Evolutionary conservation across 2,888 invertebrate species (phyloP).

Genomic region (Listrodromus nycthemerus): DNA sequence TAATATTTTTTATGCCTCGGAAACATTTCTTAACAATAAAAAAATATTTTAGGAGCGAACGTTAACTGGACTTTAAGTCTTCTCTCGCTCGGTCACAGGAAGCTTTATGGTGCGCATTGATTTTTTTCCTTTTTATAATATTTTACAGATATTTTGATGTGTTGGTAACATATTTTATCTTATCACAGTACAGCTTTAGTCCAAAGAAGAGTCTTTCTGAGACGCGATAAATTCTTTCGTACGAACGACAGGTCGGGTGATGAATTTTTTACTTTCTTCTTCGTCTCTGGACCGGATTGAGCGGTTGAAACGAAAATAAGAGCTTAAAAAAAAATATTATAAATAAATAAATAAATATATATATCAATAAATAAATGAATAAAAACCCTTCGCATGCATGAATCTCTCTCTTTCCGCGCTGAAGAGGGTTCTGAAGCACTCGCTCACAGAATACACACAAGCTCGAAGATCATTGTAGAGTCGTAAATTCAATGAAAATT

Average conservation of each 20-base stretch:
- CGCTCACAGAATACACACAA: background rate
- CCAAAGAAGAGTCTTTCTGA: constrained; percentile 41
- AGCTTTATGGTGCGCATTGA: no score
- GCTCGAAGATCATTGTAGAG: background rate
- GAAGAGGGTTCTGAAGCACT: background rate
- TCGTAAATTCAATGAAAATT: background rate
- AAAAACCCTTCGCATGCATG: constrained; percentile 7
- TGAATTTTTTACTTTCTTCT: constrained; percentile 17
- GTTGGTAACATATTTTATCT: no score
- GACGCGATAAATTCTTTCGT: constrained; percentile 66
- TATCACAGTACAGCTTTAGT: constrained; percentile 43
- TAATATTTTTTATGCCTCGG: no score
- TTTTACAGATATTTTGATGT: no score
- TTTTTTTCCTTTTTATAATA: no score
- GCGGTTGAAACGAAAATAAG: constrained; percentile 54
- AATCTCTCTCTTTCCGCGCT: background rate
- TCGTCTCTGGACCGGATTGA: constrained; percentile 21
- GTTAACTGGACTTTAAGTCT: no score
- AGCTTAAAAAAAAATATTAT: constrained; percentile 8
- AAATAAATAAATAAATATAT: constrained; percentile 4
- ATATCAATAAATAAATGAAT: constrained; percentile 10
- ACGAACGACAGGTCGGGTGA: constrained; percentile 56
- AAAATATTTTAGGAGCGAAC: no score
- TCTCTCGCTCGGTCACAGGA: no score
- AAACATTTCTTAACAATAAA: no score